Percentiles rank a stretch among this genome's conserved stretches.
Evolutionary conservation across 2,113 vertebrate genomes (phyloP).

Genomic region (Serilophus lunatus): DNA sequence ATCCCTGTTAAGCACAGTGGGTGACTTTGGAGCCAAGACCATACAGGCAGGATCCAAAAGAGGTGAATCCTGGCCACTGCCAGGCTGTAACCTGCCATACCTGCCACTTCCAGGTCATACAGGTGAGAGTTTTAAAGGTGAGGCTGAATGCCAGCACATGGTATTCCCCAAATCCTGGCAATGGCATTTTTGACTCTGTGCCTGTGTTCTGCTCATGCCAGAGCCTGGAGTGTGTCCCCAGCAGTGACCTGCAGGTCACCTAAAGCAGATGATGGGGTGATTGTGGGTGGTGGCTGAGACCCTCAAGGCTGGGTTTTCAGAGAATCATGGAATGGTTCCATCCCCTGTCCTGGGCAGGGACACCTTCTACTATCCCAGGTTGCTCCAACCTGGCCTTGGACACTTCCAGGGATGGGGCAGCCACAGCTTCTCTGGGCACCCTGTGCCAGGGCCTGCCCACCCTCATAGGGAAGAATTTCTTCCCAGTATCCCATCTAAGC

Average conservation of each 20-base stretch:
- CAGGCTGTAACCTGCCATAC: background rate
- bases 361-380: background rate
- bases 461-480: too few relatives aligned
- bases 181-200: background rate
- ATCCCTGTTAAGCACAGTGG: background rate
- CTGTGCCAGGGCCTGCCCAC: too few relatives aligned
- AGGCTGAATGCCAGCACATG: accelerated
- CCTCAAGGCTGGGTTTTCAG: background rate
- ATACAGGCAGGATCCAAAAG: background rate
- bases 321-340: background rate
- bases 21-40: background rate
- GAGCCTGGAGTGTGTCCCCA: background rate
- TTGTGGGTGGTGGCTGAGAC: background rate
- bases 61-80: background rate
- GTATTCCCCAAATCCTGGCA: background rate
- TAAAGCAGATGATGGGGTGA: background rate
- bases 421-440: too few relatives aligned
- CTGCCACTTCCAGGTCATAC: background rate
- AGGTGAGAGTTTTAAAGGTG: background rate
- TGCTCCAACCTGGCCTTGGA: background rate
- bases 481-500: too few relatives aligned
- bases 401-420: too few relatives aligned
- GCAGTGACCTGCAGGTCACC: background rate
- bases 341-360: background rate
- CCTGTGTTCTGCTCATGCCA: accelerated